Base-by-base conservation (phyloP, 2,113 vertebrate species). In the Falco punctatus region DNA sequence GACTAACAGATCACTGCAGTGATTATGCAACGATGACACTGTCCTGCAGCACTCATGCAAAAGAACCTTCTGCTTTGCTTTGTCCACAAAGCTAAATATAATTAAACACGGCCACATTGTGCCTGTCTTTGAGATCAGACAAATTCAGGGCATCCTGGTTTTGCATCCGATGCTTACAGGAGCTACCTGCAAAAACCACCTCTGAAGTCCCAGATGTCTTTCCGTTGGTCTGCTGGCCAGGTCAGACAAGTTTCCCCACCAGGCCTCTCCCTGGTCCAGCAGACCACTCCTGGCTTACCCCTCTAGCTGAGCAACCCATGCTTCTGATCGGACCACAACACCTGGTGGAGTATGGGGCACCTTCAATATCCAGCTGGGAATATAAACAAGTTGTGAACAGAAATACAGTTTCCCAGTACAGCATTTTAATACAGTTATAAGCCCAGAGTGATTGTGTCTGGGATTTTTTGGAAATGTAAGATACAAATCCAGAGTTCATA, bases 251-350 rank as follows among this genome's bases (percentile, higher is more conserved):
- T 44, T 65, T 65, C 38, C 35, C 58, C 21, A 32, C 24, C 14
- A 5, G 30, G 12, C 17, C 17, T 48, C 21, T 42, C 40, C 17
- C 17, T 69, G 21, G 23, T 44, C 51, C 38, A 46, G 15, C 35
- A 46, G 19, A 46, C 13, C 3, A 0, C 28, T 69, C 21, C 42
- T 13, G 26, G 20, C 48, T 62, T n/a, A 78, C 52, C 23, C 13
- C 10, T 18, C 38, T 26, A 7, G 10, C 19, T 54, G 67, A 73
- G 12, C 33, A 38, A 40, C 18, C 19, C 28, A 15, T 0, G 0
- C 18, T 59, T 59, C 59, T 46, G 27, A 80, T n/a, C 23, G 40
- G 23, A 78, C 10, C 44, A 72, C 44, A 49, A n/a, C 40, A 42
- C 48, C 26, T 48, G 21, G 12, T 11, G 7, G 33, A 78, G 30